phyloP scores from a whole-genome alignment of 1,140 invertebrate genomes.

The Zaprionus tsacasi region DNA sequence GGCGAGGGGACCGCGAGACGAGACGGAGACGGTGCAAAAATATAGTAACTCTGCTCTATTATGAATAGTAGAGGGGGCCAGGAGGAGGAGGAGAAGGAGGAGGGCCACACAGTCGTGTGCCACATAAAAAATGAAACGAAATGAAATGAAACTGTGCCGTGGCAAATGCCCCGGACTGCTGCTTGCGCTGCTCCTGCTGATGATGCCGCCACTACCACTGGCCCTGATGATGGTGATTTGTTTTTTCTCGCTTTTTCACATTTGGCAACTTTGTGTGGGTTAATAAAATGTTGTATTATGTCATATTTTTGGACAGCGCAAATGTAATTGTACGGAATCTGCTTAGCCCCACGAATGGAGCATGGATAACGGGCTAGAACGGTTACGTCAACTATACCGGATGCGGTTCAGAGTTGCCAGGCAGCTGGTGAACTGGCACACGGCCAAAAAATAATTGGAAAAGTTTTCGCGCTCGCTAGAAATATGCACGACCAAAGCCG shows the following conservation, averaged over 20 bases:
- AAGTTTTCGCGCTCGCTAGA: conserved; percentile 40
- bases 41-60: conserved; percentile 75
- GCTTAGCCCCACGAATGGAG: conserved; percentile 31
- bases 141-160: conserved; percentile 69
- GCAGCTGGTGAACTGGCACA: conserved; percentile 2
- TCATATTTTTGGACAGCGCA: conserved; percentile 64
- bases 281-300: conserved; percentile 83
- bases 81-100: conserved; percentile 40
- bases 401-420: conserved; percentile 1
- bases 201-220: conserved; percentile 17
- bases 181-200: neutral
- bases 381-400: conserved; percentile 38
- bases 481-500: conserved; percentile 4
- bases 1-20: neutral
- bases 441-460: conserved; percentile 48
- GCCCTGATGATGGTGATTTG: conserved; percentile 70
- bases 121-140: conserved; percentile 54
- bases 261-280: conserved; percentile 65
- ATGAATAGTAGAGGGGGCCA: conserved; percentile 60
- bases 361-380: neutral
- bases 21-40: conserved; percentile 32
- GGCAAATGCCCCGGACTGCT: neutral
- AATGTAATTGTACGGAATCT: conserved; percentile 56
- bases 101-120: conserved; percentile 28
- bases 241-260: conserved; percentile 42